A percentile compares a stretch with the other conserved stretches of the same genome.
Evolutionary conservation across 2,113 vertebrate species (phyloP).

Genomic region (Uria lomvia): DNA sequence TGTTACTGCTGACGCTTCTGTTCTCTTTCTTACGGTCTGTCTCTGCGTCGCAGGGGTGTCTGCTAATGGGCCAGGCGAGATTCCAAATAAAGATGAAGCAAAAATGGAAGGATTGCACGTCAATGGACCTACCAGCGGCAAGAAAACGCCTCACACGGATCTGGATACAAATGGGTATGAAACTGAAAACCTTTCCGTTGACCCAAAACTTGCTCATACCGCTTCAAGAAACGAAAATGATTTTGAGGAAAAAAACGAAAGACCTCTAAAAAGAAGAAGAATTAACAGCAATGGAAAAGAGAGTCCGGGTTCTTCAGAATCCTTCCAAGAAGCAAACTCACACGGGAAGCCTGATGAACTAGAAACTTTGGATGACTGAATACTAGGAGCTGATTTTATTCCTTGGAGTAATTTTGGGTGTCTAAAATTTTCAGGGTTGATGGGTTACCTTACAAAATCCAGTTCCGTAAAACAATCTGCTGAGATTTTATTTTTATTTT

Average conservation of each 20-base stretch:
- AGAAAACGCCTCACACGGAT: slow-evolving; percentile 69
- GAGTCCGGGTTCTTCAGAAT: slow-evolving; percentile 71
- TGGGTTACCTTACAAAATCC: slow-evolving; percentile 75
- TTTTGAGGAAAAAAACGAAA: slow-evolving; percentile 75
- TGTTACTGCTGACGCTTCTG: accelerated
- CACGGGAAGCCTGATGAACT: slow-evolving; percentile 73
- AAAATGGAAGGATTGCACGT: slow-evolving; percentile 73
- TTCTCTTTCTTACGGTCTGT: background rate
- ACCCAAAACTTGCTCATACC: slow-evolving; percentile 70
- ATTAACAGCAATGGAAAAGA: slow-evolving; percentile 76
- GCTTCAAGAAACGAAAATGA: slow-evolving; percentile 65
- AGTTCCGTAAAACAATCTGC: slow-evolving; percentile 31
- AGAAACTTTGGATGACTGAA: slow-evolving; percentile 73
- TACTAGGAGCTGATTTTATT: slow-evolving; percentile 54
- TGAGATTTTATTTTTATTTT: background rate
- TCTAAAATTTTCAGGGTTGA: slow-evolving; percentile 80
- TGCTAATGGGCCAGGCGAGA: slow-evolving; percentile 72
- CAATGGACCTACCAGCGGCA: slow-evolving; percentile 79
- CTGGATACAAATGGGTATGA: slow-evolving; percentile 85
- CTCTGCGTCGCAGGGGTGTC: slow-evolving; percentile 74
- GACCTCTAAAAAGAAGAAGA: slow-evolving; percentile 78
- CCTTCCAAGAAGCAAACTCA: slow-evolving; percentile 70
- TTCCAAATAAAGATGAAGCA: slow-evolving; percentile 67
- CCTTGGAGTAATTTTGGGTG: slow-evolving; percentile 71
- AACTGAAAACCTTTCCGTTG: slow-evolving; percentile 58